Percentiles rank a stretch among this genome's conserved stretches.
Conservation (phyloP, 2,888 invertebrate genomes). For the Dione juno region DNA sequence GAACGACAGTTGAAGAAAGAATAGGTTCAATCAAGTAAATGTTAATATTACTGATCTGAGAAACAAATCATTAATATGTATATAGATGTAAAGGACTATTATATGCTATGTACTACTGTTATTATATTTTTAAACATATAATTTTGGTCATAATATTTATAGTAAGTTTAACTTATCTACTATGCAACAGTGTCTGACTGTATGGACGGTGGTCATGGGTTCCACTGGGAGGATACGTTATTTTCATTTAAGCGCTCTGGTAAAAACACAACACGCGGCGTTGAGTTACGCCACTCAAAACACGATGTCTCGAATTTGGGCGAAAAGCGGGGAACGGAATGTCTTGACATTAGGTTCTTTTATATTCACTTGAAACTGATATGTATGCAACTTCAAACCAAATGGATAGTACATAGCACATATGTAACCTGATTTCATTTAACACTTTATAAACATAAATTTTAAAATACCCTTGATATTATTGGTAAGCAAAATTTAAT, state of each 20-base stretch:
- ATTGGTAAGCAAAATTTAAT: background rate
- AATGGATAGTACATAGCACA: background rate
- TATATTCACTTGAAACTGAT: background rate
- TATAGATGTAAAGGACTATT: too few species aligned
- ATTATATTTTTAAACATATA: too few species aligned
- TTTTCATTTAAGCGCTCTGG: background rate
- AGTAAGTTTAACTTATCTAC: too few species aligned
- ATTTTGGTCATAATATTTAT: too few species aligned
- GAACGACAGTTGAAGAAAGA: too few species aligned
- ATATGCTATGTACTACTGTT: too few species aligned
- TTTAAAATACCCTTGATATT: conserved; percentile 19
- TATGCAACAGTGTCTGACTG: background rate
- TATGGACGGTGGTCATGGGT: background rate
- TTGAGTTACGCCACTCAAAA: background rate
- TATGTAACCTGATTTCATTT: background rate
- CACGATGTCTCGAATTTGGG: background rate
- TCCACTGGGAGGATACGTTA: background rate
- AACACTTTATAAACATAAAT: conserved; percentile 2
- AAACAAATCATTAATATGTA: too few species aligned
- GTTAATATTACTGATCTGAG: too few species aligned
- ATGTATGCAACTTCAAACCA: background rate
- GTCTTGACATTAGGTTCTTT: background rate
- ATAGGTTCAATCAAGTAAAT: too few species aligned
- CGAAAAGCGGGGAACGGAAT: background rate
- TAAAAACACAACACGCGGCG: background rate